Evolutionary conservation across 2,888 invertebrate genomes (phyloP).

Genomic region (Apodemia hepburni): DNA sequence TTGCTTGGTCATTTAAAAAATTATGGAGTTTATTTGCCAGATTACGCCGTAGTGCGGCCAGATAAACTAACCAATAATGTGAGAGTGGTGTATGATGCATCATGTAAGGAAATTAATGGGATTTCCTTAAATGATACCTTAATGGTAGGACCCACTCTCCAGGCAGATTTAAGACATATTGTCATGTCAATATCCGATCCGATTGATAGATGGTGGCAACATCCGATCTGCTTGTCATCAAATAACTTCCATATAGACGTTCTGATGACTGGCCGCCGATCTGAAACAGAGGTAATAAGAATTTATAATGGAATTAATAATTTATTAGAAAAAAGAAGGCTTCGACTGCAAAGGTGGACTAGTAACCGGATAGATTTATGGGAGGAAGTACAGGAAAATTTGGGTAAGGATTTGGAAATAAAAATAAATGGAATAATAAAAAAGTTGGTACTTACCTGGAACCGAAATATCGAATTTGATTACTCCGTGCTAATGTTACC

Average conservation of each 20-base stretch:
- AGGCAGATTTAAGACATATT: constrained; percentile 35
- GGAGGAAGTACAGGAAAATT: no score
- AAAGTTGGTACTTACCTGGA: no score
- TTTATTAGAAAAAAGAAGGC: no score
- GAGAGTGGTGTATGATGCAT: constrained; percentile 27
- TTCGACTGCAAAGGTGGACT: no score
- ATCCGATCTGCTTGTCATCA: constrained; percentile 27
- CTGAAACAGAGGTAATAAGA: no score
- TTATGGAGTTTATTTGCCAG: background rate
- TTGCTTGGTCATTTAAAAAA: background rate
- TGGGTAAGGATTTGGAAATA: no score
- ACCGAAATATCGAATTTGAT: no score
- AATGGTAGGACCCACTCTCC: constrained; percentile 34
- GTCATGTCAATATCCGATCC: constrained; percentile 22
- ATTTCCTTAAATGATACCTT: constrained; percentile 34
- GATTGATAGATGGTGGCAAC: constrained; percentile 27
- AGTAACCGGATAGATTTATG: no score
- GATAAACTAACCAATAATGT: background rate
- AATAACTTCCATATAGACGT: constrained; percentile 33
- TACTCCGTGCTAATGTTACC: no score
- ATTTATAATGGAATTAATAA: no score
- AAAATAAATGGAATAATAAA: no score
- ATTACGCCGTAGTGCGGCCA: background rate
- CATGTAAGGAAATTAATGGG: constrained; percentile 25
- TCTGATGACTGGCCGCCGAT: background rate